phyloP scores from a whole-genome alignment of 2,797 vertebrate species.

The Lindbergichthys nudifrons region DNA sequence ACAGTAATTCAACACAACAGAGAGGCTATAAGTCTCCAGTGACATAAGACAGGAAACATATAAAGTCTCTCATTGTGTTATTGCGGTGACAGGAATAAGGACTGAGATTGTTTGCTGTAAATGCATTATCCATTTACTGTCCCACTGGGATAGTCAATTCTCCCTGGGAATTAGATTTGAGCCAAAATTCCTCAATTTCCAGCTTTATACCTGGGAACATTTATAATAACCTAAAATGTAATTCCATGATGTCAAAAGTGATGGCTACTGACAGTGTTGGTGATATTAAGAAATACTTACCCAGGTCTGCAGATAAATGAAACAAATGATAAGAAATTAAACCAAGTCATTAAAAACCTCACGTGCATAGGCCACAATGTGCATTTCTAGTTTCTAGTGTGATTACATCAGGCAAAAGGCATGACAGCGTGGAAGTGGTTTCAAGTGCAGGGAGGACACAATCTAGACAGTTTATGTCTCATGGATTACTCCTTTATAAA shows the following conservation, averaged over 20 bases:
- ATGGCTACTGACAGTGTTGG: conserved; percentile 30
- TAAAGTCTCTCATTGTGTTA: conserved; percentile 57
- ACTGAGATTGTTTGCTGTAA: conserved; percentile 45
- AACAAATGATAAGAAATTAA: conserved; percentile 60
- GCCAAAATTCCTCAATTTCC: conserved; percentile 42
- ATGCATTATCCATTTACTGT: conserved; percentile 48
- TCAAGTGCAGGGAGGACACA: conserved; percentile 72
- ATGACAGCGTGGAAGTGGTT: conserved; percentile 67
- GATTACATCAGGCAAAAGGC: conserved; percentile 61
- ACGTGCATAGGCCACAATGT: conserved; percentile 29
- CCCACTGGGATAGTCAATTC: conserved; percentile 38
- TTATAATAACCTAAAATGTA: conserved; percentile 39
- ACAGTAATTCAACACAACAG: conserved; percentile 44
- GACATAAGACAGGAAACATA: conserved; percentile 50
- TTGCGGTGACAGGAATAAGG: conserved; percentile 49
- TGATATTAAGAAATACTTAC: conserved; percentile 69
- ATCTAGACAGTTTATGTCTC: conserved; percentile 76
- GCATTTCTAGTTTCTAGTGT: conserved; percentile 31
- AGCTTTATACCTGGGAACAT: conserved; percentile 57
- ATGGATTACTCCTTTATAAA: conserved; percentile 76
- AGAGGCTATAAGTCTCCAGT: conserved; percentile 45
- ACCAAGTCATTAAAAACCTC: conserved; percentile 42
- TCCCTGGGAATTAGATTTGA: conserved; percentile 37
- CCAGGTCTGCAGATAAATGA: conserved; percentile 74
- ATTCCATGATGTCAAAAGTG: conserved; percentile 35